Evolutionary conservation across 2,888 invertebrate species (phyloP).

Genomic region (Neuroscelio doddi): DNA sequence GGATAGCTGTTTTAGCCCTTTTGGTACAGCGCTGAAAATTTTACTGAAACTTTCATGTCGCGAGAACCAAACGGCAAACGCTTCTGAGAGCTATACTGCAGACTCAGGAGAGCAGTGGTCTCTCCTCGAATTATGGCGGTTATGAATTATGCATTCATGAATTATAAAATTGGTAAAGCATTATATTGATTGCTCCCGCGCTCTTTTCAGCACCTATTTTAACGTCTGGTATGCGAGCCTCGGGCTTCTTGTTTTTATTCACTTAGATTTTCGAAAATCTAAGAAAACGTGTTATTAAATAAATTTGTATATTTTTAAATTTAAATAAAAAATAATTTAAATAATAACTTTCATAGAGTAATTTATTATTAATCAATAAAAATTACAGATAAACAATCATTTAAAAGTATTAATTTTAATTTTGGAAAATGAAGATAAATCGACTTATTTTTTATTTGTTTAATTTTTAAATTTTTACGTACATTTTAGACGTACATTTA

Average conservation of each 20-base stretch:
- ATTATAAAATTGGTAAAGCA: conserved; percentile 64
- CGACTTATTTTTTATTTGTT: too few relatives aligned
- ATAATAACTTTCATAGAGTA: too few relatives aligned
- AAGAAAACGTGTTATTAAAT: too few relatives aligned
- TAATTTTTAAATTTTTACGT: too few relatives aligned
- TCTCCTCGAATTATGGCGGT: conserved; percentile 44
- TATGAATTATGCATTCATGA: conserved; percentile 67
- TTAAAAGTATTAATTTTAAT: too few relatives aligned
- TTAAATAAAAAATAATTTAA: too few relatives aligned
- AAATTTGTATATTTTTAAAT: too few relatives aligned
- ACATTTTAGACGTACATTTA: too few relatives aligned
- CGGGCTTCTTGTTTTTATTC: conserved; percentile 28
- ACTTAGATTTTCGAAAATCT: background rate
- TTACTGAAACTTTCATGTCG: conserved; percentile 14
- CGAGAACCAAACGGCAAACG: conserved; percentile 29
- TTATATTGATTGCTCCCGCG: conserved; percentile 53
- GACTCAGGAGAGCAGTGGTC: conserved; percentile 23
- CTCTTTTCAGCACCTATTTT: conserved; percentile 40
- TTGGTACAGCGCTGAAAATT: conserved; percentile 23
- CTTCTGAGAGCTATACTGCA: conserved; percentile 32
- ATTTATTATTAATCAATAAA: too few relatives aligned
- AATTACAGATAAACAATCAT: too few relatives aligned
- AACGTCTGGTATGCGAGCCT: conserved; percentile 30
- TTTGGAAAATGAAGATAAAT: too few relatives aligned
- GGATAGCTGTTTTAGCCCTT: too few relatives aligned